Conservation (phyloP, 2,113 vertebrate species). For the Siniperca knerii region DNA sequence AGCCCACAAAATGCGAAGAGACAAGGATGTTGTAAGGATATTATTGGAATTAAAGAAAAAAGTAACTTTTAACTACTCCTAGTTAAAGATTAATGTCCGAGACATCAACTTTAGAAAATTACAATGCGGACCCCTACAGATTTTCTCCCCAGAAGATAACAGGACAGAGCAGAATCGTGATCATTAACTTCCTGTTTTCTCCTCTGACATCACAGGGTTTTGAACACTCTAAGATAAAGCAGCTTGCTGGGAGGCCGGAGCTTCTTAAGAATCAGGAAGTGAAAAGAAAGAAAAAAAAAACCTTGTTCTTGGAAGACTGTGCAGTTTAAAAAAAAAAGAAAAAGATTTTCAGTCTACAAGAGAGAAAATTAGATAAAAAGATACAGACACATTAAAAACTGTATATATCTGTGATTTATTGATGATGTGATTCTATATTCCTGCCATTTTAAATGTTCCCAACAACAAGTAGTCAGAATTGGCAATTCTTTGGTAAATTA, state of each 20-base stretch:
- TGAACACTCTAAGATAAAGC: slow-evolving; percentile 44
- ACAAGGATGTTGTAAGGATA: slow-evolving; percentile 35
- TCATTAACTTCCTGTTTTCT: slow-evolving; percentile 61
- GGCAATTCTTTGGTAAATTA: not conserved
- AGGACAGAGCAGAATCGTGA: slow-evolving; percentile 22
- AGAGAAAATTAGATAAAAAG: not conserved
- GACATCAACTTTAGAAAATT: slow-evolving; percentile 38
- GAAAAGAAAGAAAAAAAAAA: not conserved
- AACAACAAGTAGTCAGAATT: not conserved
- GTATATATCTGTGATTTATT: not conserved
- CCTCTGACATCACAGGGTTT: slow-evolving; percentile 39
- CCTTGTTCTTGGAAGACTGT: not conserved
- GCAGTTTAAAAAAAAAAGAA: not conserved
- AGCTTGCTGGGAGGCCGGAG: slow-evolving; percentile 12
- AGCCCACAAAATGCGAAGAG: not conserved
- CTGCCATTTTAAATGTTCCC: not conserved
- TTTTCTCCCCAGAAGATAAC: slow-evolving; percentile 49
- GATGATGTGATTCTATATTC: too few relatives aligned
- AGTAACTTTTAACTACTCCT: slow-evolving; percentile 14
- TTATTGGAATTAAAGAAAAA: slow-evolving; percentile 30
- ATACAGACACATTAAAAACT: not conserved
- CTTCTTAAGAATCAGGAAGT: slow-evolving; percentile 15
- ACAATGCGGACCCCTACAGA: slow-evolving; percentile 25
- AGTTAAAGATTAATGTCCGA: slow-evolving; percentile 47
- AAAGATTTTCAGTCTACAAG: not conserved